Conservation (phyloP, 2,797 vertebrate genomes). For the Oryzias dopingdopingensis region DNA sequence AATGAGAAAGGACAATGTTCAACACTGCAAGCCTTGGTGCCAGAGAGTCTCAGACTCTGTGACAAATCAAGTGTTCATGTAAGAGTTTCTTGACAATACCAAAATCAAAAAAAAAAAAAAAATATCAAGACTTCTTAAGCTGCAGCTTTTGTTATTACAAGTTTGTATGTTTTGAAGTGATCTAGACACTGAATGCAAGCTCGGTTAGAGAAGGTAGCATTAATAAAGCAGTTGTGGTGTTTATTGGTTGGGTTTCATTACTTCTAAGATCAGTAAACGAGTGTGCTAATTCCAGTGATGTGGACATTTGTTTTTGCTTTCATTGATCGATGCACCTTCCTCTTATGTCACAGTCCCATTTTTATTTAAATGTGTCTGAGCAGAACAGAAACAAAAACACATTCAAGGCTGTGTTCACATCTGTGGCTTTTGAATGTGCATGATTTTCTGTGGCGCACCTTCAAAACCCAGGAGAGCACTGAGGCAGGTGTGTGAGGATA, state of each 20-base stretch:
- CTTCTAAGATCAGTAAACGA: slow-evolving; percentile 5
- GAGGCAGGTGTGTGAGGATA: slow-evolving; percentile 29
- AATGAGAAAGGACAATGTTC: slow-evolving; percentile 30
- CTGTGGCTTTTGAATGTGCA: slow-evolving; percentile 15
- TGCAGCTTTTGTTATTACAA: slow-evolving; percentile 44
- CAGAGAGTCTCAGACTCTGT: background rate
- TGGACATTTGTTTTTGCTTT: slow-evolving; percentile 13
- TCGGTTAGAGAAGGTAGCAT: slow-evolving; percentile 37
- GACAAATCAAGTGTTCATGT: slow-evolving; percentile 9
- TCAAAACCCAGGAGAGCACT: slow-evolving; percentile 21
- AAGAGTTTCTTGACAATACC: slow-evolving; percentile 26
- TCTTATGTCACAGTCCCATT: slow-evolving; percentile 32
- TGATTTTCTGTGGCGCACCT: slow-evolving; percentile 50
- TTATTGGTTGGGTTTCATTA: slow-evolving; percentile 19
- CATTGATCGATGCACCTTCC: slow-evolving; percentile 43
- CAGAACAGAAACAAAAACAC: slow-evolving; percentile 22
- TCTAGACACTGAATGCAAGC: slow-evolving; percentile 49
- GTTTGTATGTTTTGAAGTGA: slow-evolving; percentile 39
- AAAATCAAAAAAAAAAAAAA: slow-evolving; percentile 71
- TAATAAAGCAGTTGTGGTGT: slow-evolving; percentile 34
- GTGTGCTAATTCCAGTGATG: slow-evolving; percentile 6
- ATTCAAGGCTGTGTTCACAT: slow-evolving; percentile 50
- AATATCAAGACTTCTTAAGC: slow-evolving; percentile 61
- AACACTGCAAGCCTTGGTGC: background rate
- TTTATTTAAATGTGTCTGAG: slow-evolving; percentile 28